Base-by-base conservation (phyloP, 1,140 invertebrate species). In the Drosophila guanche region DNA sequence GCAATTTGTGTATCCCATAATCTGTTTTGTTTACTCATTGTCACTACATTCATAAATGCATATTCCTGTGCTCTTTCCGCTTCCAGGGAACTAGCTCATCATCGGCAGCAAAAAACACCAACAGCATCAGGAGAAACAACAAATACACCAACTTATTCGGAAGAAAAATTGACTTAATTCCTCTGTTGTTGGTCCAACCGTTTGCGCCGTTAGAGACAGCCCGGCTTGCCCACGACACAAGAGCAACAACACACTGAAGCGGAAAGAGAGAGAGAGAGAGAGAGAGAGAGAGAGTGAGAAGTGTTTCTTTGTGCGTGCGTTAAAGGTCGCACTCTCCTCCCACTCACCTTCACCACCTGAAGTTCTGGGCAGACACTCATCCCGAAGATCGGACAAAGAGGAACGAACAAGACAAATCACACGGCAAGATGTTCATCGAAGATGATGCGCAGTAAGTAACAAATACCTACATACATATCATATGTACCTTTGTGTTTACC, bases 371-470 rank as follows among this genome's bases (percentile, higher is more conserved):
- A 59, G 22, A 33, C 14, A 43, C 20, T 47, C 5, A 29, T 51
- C 22, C 25, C 20, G 41, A 42, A 54, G 27, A 55, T 55, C 70
- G 53, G 54, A 59, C 43, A 41, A 60, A 67, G n/a, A 53, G 46
- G 56, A 16, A 33, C 12, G 37, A 57, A 37, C 55, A 61, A 29
- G 52, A 43, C 45, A 55, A 55, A 67, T 55, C 29, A 25, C 23
- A 12, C 59, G 37, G 8, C 78, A 91, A 88, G 70, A 91, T 91
- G 90, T 91, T 91, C 70, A 91, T 91, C 89, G 90, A 91, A 91
- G 90, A 91, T 90, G 90, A 91, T 79, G 90, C 86, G 66, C 85
- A 91, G 90, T 91, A 86, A 91, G 90, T 91, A 90, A 8, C 23
- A 45, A 4, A 16, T 12, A 4, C 10, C n/a, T 12, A 8, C 16